Evolutionary conservation across 2,797 vertebrate genomes (phyloP), one percentile per base, ranked within the genome.

Genomic region (Chaunax sp.): DNA sequence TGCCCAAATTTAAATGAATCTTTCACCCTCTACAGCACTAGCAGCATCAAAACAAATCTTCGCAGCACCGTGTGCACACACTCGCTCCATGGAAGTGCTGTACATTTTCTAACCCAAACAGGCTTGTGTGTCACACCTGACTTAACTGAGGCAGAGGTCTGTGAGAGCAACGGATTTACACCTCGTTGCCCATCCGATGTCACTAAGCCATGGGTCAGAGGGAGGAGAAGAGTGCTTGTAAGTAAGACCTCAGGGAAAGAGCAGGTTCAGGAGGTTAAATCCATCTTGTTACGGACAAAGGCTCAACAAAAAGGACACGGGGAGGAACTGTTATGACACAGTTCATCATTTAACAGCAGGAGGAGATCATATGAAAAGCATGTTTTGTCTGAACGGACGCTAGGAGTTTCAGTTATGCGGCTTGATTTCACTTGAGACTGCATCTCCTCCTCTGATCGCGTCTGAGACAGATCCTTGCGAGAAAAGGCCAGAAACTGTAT

Each of bases 151-250:
- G 67, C 57, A 52, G 62, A 58, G 59, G 62, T 81, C 75, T 64
- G 66, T 71, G 66, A 78, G 82, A 79, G 69, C 74, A 76, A 45
- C 47, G 78, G 89, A 90, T 91, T 90, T 87, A 88, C 85, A 90
- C 87, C 65, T 84, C 44, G 47, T 59, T 89, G 84, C 73, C 64
- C 82, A 77, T 81, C 61, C 43, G 58, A 85, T 90, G 87, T 81
- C 84, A 87, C 74, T 66, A 78, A 86, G 69, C 78, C 71, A 73
- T 43, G 47, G 77, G 80, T 78, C 75, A 85, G 51, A 64, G 46
- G 56, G 77, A 82, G 75, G 69, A 71, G 52, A 69, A 73, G 62
- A 69, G 76, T 46, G 73, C 77, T 75, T 76, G 64, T 83, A 70
- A 88, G 84, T 76, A 81, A 82, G 74, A 80, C 73, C 69, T 87